Evolutionary conservation across 2,113 vertebrate genomes (phyloP).

Genomic region (Ictalurus furcatus): DNA sequence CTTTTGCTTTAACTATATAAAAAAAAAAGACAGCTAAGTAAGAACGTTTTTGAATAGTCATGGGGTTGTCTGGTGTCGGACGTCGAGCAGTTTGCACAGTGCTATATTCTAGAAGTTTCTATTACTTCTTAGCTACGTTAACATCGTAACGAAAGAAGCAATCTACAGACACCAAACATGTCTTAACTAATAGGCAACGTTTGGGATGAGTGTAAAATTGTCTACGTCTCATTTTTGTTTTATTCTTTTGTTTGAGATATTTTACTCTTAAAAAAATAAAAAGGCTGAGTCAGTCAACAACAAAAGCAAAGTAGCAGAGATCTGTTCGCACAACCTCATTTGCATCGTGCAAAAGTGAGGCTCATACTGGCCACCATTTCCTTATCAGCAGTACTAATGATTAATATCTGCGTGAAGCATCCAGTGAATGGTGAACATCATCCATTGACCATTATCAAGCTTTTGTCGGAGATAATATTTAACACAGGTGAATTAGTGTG

Average conservation of each 20-base stretch:
- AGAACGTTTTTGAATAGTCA: neutral
- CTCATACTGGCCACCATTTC: neutral
- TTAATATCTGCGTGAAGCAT: neutral
- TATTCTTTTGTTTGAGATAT: neutral
- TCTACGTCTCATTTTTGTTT: neutral
- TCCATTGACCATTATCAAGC: conserved; percentile 18
- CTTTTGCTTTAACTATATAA: neutral
- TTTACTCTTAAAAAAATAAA: neutral
- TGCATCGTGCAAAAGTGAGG: neutral
- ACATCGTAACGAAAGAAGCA: neutral
- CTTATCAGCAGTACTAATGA: neutral
- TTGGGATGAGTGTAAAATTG: neutral
- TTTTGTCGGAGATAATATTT: neutral
- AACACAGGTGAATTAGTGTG: neutral
- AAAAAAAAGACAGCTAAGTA: too few relatives aligned
- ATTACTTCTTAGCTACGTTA: neutral
- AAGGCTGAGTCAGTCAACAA: neutral
- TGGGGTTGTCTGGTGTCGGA: too few relatives aligned
- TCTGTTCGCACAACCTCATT: neutral
- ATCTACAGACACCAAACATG: neutral
- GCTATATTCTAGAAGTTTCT: neutral
- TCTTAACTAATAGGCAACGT: neutral
- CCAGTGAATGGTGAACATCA: neutral
- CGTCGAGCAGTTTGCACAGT: neutral
- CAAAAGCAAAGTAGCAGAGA: neutral